Base-by-base conservation (phyloP, 2,113 vertebrate species). In the Perognathus longimembris region DNA sequence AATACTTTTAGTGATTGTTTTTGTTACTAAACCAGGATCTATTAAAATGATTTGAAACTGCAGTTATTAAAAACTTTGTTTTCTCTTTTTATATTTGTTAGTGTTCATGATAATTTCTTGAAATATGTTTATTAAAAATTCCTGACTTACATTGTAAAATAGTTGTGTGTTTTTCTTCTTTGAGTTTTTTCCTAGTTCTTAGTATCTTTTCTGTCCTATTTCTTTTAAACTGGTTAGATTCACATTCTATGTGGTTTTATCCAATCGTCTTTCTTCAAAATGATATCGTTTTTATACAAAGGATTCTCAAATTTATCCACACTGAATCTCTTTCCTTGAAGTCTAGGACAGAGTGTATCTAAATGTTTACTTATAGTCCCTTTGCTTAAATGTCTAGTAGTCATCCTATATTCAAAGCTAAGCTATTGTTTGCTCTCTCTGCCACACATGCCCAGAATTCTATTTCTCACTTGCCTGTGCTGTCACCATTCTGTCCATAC, bases 11-110 rank as follows among this genome's bases (percentile, higher is more conserved):
- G 18, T 26, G 50, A 64, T 22, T 57, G 38, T 34, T 88, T 90
- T 92, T 79, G 32, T 88, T 75, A 66, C 18, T 89, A 70, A 89
- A 83, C 22, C 10, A 70, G 40, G 2, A 9, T 64, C 32, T 22
- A 22, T 64, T 95, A 75, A 92, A 94, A 86, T 89, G 64, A 71
- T 28, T 45, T 89, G 64, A 59, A 89, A 83, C 92, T 21, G 22
- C 38, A 40, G 8, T 78, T 77, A 45, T 82, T 86, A 70, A 5
- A 59, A 84, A 50, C 61, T 82, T 93, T 63, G 4, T 85, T 82
- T 83, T 74, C 8, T 40, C 8, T 80, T 79, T 73, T 89, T 83
- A 54, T 11, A 71, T 66, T 30, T 81, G 24, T 95, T 8, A 15
- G 6, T 38, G 2, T 84, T 71, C 14, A 79, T 79, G 18, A 28